Base-by-base conservation (phyloP, 2,888 invertebrate species). In the Alloscopus bannaensis region DNA sequence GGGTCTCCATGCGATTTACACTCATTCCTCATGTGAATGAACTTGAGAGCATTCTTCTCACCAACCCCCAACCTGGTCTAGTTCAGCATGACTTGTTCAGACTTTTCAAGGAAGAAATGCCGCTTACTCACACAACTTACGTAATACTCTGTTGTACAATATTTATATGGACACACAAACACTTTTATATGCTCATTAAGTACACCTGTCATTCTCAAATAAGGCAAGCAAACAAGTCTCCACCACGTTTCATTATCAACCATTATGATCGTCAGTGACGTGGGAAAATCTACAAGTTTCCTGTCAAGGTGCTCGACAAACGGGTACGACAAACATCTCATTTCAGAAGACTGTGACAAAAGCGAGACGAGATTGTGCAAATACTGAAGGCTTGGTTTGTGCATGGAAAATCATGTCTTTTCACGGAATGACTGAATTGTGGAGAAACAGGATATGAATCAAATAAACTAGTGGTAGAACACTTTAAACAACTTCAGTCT, bases 271-370 rank as follows among this genome's bases (percentile, higher is more conserved):
- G 45, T 76, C 60, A 68, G 47, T 66, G 66, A 75, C 76, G 76
- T 76, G 76, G 76, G 76, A 76, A 76, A 73, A 76, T 40, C 3
- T 60, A 62, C 68, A 69, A 62, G 76, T 76, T 76, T 69, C 76
- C 76, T 69, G 76, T 68, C 76, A 69, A 76, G 68, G 71, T 52
- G 47, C 28, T 71, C 36, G 26, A 71, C 71, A 62, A 60, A 47
- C 1, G 50, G 36, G 16, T 31, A 28, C 62, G 45, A 24, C 24
- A 24, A 64, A 26, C 22, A 13, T 22, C 22, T 18, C 24, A 2
- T 29, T n/a, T 42, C 42, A 8, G 42, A 42, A 42, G 8, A 2
- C 42, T 42, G 42, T n/a, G n/a, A n/a, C n/a, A n/a, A n/a, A n/a
- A n/a, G n/a, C n/a, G n/a, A n/a, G n/a, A n/a, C n/a, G n/a, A n/a